Evolutionary conservation across 2,797 vertebrate genomes (phyloP), one percentile per base, ranked within the genome.

Genomic region (Neoniphon sammara): DNA sequence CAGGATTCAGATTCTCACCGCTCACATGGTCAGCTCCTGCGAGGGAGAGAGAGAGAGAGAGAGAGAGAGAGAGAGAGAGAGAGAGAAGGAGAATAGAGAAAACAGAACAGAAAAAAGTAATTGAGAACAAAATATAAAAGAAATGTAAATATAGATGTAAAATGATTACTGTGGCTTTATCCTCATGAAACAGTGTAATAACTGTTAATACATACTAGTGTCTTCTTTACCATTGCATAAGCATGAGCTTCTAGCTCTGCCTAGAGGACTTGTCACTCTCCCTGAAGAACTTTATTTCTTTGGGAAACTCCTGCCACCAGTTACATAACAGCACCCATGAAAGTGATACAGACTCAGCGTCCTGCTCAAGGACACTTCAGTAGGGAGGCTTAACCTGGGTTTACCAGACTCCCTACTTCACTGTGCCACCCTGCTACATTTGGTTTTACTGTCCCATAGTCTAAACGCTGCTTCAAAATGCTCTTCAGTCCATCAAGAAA

Each of bases 11-110:
- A 78, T 59, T 47, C 10, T 70, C 86, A 77, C 72, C 2, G 77
- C 87, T 96, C 95, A 99, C 97, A 98, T 99, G 69, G 97, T 98
- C 94, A 98, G 94, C 88, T 98, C 97, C 97, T 98, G 77, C 7
- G 61, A 44, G 14, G n/a, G 44, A 56, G 21, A 27, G 31, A 64
- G 17, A 49, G 11, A 60, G 3, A 47, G 54, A 30, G 6, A 64
- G 11, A 47, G 46, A 61, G 70, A 30, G 20, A 34, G 12, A 57
- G 4, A 49, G 18, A 53, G 49, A 14, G 8, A 59, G 20, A 1
- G 46, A 49, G 4, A 30, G 50, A 42, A 36, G 0, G 57, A 72
- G 12, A 11, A 2, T 25, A n/a, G n/a, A n/a, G n/a, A n/a, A n/a
- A n/a, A n/a, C n/a, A n/a, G n/a, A n/a, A n/a, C n/a, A n/a, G 25